Evolutionary conservation across 2,888 invertebrate genomes (phyloP).

Genomic region (Hemithea aestivaria): DNA sequence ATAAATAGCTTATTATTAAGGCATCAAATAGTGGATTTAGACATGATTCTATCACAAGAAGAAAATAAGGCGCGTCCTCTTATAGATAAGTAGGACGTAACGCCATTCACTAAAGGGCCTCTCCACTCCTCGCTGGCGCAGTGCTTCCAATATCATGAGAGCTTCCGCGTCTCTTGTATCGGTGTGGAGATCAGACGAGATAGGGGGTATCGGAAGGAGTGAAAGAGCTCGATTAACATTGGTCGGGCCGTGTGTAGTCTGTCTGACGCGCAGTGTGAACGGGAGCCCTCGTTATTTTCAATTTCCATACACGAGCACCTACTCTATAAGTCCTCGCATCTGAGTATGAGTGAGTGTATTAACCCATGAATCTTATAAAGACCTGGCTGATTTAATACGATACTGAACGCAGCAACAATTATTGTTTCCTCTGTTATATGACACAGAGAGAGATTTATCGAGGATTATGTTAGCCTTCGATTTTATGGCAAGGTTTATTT

Average conservation of each 20-base stretch:
- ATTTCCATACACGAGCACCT: constrained; percentile 76
- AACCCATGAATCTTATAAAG: constrained; percentile 75
- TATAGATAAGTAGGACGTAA: constrained; percentile 77
- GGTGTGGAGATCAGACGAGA: constrained; percentile 51
- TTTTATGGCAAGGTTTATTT: constrained; percentile 27
- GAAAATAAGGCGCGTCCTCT: constrained; percentile 75
- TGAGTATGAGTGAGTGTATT: constrained; percentile 67
- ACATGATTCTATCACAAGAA: constrained; percentile 57
- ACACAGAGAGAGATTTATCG: constrained; percentile 32
- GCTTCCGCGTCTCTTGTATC: constrained; percentile 52
- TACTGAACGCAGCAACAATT: constrained; percentile 32
- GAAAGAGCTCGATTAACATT: constrained; percentile 56
- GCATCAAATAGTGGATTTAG: constrained; percentile 60
- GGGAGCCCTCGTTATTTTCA: constrained; percentile 76
- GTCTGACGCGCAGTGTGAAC: constrained; percentile 72
- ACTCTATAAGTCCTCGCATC: constrained; percentile 65
- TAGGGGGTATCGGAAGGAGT: constrained; percentile 55
- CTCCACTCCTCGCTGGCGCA: constrained; percentile 63
- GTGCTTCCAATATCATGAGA: constrained; percentile 60
- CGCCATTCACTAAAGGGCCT: constrained; percentile 76
- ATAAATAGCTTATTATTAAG: constrained; percentile 51
- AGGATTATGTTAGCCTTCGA: constrained; percentile 28
- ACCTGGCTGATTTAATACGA: constrained; percentile 61
- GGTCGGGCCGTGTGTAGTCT: constrained; percentile 60
- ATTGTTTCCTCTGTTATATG: constrained; percentile 44